These are phyloP conservation scores for Lepidotrigona ventralis DNA, from an alignment of 1,140 invertebrate species.

Conservation along the genomic window DNA sequence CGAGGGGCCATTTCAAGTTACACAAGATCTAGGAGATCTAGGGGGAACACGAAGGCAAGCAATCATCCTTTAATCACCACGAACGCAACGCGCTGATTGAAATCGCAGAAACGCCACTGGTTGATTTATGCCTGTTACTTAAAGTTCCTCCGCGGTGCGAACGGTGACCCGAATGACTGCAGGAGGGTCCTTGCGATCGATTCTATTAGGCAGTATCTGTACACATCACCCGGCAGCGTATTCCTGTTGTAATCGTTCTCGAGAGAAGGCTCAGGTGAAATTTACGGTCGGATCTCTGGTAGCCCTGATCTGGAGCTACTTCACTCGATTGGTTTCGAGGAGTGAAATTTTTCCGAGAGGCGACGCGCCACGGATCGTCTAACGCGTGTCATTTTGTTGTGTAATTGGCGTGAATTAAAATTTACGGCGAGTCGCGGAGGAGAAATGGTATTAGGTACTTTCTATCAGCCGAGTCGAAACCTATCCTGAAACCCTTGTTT, in stretches of 20 bases:
- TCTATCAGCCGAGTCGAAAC: slow-evolving; percentile 1
- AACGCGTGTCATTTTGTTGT: neutral
- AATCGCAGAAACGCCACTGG: neutral
- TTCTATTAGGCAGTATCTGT: slow-evolving; percentile 7
- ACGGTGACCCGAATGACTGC: neutral
- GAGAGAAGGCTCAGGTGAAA: neutral
- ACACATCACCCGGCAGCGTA: neutral
- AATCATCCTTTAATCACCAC: slow-evolving; percentile 5
- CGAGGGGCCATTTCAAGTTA: neutral
- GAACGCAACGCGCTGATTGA: neutral
- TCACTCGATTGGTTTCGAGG: neutral
- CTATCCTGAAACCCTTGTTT: slow-evolving; percentile 34
- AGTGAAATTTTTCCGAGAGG: neutral
- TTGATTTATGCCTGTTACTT: neutral
- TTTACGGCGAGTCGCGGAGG: neutral
- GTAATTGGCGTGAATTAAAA: slow-evolving; percentile 34
- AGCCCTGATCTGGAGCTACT: neutral
- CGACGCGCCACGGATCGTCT: neutral
- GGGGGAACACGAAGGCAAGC: neutral
- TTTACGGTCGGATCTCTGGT: neutral
- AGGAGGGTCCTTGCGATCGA: neutral
- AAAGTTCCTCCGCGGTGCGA: neutral
- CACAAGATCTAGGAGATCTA: neutral
- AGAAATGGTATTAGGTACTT: slow-evolving; percentile 3
- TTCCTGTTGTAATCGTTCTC: neutral